phyloP scores from a whole-genome alignment of 1,140 invertebrate genomes.

The Caenorhabditis brenneri region DNA sequence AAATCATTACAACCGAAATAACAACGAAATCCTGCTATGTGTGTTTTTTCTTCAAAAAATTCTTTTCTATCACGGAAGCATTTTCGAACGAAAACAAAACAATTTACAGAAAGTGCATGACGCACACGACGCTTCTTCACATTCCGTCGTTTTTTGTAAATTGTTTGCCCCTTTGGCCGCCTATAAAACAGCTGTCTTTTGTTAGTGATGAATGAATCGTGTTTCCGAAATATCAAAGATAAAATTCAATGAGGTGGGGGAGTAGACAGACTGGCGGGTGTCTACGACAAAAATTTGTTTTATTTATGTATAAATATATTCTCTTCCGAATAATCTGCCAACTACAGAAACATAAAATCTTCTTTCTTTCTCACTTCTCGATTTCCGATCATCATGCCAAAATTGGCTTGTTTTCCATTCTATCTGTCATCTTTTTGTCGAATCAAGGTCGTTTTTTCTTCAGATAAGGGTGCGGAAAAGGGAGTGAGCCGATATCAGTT shows the following conservation, averaged over 20 bases:
- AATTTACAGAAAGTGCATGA: slow-evolving; percentile 35
- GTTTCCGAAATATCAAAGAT: background rate
- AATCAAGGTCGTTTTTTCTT: background rate
- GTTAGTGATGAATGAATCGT: background rate
- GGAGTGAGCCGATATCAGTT: slow-evolving; percentile 7
- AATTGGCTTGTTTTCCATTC: background rate
- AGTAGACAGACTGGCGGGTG: background rate
- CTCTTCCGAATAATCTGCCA: too few species aligned
- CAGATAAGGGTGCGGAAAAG: background rate
- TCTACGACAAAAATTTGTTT: background rate
- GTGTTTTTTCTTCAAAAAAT: background rate
- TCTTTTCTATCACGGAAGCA: background rate
- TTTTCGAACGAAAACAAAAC: slow-evolving; percentile 14
- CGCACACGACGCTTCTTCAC: slow-evolving; percentile 1
- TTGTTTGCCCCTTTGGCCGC: slow-evolving; percentile 9
- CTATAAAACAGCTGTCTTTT: slow-evolving; percentile 36
- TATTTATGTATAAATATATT: background rate
- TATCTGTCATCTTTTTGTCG: background rate
- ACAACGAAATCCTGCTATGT: background rate
- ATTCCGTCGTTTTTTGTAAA: background rate
- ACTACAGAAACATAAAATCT: too few species aligned
- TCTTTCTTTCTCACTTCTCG: background rate
- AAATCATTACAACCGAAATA: background rate
- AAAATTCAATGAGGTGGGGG: background rate
- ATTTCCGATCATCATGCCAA: slow-evolving; percentile 23